Evolutionary conservation across 2,888 invertebrate species (phyloP), one percentile per base, ranked within the genome.

Genomic region (Trichogramma dendrolimi): DNA sequence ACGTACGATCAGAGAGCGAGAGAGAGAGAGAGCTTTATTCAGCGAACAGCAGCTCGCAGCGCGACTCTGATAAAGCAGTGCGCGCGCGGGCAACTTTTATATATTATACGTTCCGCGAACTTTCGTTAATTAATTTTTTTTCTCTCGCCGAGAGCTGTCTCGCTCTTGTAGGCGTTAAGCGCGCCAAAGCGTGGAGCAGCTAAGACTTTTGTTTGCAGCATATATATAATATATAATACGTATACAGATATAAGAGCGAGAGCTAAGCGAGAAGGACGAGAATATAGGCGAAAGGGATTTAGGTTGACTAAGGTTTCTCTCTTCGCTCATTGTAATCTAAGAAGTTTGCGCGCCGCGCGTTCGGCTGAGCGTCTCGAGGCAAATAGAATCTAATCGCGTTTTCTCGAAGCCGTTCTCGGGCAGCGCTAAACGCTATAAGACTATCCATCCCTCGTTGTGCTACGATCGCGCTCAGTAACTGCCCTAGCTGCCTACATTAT

Each of bases 221-320:
- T 39, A 44, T 41, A 39, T 41, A 14, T 10, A 4, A n/a, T 62
- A 64, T 62, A 66, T 63, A 5, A 11, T 47, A 8, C 1, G 47
- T 47, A 7, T 47, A 11, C 47, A 10, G n/a, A 47, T 8, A n/a
- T 47, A n/a, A 47, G 50, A 44, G 44, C 41, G 55, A 43, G 58
- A 40, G 41, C 52, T 51, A 58, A 64, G 64, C 64, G 66, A 70
- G 71, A 69, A 70, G 68, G 71, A 70, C 69, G 67, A 67, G 54
- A 71, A 74, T 71, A 70, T 72, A 72, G 71, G 70, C 73, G 71
- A 56, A 69, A 70, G 72, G 72, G 73, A 72, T 73, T 74, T 70
- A 70, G 71, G 69, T 40, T 76, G 68, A 27, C 73, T 78, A 77
- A 75, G 76, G 77, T 73, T 78, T 77, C 78, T 27, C 66, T 68